Conservation (phyloP, 2,113 vertebrate species). For the Platysternon megacephalum region DNA sequence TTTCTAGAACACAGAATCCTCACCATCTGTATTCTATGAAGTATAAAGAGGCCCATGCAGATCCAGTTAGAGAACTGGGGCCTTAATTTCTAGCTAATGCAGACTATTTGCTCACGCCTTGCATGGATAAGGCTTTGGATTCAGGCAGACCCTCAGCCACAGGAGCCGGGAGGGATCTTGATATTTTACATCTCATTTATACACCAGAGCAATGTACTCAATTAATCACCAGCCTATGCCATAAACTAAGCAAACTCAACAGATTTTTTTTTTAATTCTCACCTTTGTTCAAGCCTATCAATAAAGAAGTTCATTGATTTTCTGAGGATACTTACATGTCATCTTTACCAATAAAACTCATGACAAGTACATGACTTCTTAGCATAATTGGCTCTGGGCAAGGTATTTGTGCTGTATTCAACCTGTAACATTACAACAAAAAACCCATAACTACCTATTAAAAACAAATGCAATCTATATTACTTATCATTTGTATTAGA, state of each 20-base stretch:
- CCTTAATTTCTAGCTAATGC: background rate
- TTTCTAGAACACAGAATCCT: background rate
- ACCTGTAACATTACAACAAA: conserved; percentile 74
- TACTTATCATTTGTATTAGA: background rate
- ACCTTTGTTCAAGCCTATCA: background rate
- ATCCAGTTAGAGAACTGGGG: background rate
- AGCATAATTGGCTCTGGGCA: conserved; percentile 94
- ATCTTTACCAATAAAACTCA: conserved; percentile 94
- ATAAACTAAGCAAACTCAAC: background rate
- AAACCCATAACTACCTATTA: background rate
- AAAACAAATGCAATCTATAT: background rate
- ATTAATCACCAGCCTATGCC: background rate
- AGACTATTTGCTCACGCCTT: fast-evolving
- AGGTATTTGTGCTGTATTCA: conserved; percentile 89
- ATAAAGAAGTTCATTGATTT: background rate
- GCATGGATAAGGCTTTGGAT: background rate
- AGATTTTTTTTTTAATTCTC: background rate
- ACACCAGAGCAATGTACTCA: background rate
- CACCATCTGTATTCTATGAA: background rate
- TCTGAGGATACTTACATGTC: conserved; percentile 81
- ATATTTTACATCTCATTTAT: background rate
- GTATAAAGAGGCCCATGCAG: background rate
- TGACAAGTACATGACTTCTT: conserved; percentile 94
- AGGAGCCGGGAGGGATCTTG: background rate
- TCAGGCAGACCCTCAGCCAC: background rate